phyloP scores from a whole-genome alignment of 2,113 vertebrate species.

The Gracilinanus agilis region DNA sequence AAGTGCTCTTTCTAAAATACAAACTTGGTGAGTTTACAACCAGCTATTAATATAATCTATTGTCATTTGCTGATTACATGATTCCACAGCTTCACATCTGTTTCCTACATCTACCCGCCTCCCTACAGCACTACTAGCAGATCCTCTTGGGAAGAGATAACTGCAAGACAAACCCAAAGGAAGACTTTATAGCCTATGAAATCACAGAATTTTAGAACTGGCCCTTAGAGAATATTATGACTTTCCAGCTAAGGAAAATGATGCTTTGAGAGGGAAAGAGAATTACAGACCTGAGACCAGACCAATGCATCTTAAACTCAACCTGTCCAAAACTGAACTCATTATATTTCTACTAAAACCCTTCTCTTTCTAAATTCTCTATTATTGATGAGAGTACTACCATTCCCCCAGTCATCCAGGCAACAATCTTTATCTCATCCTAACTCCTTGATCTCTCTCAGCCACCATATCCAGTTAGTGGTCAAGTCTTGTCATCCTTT shows the following conservation, averaged over 20 bases:
- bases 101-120: neutral
- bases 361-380: neutral
- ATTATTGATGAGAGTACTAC: neutral
- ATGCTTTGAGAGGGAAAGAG: neutral
- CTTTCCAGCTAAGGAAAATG: neutral
- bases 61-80: accelerated
- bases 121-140: neutral
- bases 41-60: neutral
- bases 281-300: neutral
- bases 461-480: neutral
- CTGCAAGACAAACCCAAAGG: neutral
- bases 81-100: neutral
- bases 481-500: neutral
- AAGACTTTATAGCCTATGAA: accelerated
- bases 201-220: neutral
- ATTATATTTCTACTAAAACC: neutral
- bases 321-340: neutral
- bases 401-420: neutral
- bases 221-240: neutral
- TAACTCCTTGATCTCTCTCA: neutral
- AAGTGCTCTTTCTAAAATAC: neutral
- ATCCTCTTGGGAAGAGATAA: neutral
- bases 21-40: neutral
- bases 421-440: neutral
- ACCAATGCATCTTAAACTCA: neutral